Base-by-base conservation (phyloP, 1,140 invertebrate genomes). In the Drosophila pseudoananassae region DNA sequence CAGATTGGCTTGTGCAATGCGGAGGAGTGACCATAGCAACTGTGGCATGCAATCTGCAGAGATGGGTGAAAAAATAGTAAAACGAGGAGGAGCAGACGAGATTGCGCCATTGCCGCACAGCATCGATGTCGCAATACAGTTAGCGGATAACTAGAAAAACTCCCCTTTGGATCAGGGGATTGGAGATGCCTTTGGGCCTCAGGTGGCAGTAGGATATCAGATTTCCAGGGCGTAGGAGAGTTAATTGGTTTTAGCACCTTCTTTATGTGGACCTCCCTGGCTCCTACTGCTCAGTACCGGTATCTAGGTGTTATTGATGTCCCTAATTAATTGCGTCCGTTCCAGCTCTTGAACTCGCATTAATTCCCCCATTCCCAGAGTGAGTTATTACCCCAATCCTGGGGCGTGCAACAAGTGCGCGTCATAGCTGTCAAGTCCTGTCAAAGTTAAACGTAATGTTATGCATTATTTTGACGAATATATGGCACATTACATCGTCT, bases 171-270 rank as follows among this genome's bases (percentile, higher is more conserved):
- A 49, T 14, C 8, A 9, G 47, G 17, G 9, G 47, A 23, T 17
- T 36, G 12, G 25, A 7, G 33, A 4, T n/a, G 20, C 38, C 23
- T n/a, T 7, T 51, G 50, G 33, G 27, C 53, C 45, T 33, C 70
- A 56, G 69, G 56, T 73, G 70, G 31, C 15, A 40, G 45, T 9
- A 27, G 15, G 36, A 59, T 87, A 81, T 75, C 54, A 47, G 36
- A 47, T 87, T 78, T 55, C 82, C 54, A 36, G 53, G 38, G 38
- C 65, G 40, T 45, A 54, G 29, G 75, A 53, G 51, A 68, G 52
- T 59, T 82, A 82, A 87, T 87, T 87, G 74, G 74, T 61, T 76
- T 72, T 82, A 46, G 25, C 65, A 65, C 74, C 75, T 65, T 61
- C 57, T 54, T 87, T 72, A 71, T 65, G 51, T 68, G 33, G 33